These are phyloP conservation scores for Acrobasis suavella DNA, from an alignment of 2,888 invertebrate genomes.

Conservation along the genomic window DNA sequence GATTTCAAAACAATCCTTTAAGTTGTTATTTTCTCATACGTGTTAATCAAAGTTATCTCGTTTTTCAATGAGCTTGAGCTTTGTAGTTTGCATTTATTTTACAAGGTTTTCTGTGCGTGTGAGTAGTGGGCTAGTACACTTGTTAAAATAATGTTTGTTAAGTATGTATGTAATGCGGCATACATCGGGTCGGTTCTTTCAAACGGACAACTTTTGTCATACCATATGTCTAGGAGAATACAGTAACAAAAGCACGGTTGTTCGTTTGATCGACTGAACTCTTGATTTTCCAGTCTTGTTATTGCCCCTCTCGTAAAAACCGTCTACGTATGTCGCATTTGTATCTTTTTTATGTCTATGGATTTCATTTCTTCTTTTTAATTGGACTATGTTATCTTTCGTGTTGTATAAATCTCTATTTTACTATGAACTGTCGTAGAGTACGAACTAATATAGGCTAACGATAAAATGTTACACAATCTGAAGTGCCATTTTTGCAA, in stretches of 20 bases:
- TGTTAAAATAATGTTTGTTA: too few relatives aligned
- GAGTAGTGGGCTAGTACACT: constrained; percentile 25
- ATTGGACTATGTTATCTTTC: constrained; percentile 41
- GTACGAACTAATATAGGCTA: constrained; percentile 52
- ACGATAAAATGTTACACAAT: constrained; percentile 53
- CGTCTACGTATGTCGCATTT: background rate
- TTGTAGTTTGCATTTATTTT: constrained; percentile 37
- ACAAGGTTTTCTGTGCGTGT: constrained; percentile 28
- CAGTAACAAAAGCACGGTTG: too few relatives aligned
- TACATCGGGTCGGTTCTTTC: too few relatives aligned
- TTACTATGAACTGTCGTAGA: constrained; percentile 43
- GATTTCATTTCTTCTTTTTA: constrained; percentile 38
- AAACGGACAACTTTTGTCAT: too few relatives aligned
- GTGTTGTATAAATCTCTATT: constrained; percentile 55
- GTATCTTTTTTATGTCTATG: constrained; percentile 2
- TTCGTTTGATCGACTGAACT: too few relatives aligned
- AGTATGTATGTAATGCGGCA: background rate
- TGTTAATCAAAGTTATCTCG: constrained; percentile 21
- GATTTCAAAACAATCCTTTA: constrained; percentile 41
- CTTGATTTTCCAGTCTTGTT: too few relatives aligned
- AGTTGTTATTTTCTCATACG: constrained; percentile 23
- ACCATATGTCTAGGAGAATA: too few relatives aligned
- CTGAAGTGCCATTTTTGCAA: constrained; percentile 4
- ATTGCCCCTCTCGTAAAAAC: too few relatives aligned
- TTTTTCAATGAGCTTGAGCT: constrained; percentile 13